Conservation (phyloP, 2,888 invertebrate species). For the Marronus borbonicus region DNA sequence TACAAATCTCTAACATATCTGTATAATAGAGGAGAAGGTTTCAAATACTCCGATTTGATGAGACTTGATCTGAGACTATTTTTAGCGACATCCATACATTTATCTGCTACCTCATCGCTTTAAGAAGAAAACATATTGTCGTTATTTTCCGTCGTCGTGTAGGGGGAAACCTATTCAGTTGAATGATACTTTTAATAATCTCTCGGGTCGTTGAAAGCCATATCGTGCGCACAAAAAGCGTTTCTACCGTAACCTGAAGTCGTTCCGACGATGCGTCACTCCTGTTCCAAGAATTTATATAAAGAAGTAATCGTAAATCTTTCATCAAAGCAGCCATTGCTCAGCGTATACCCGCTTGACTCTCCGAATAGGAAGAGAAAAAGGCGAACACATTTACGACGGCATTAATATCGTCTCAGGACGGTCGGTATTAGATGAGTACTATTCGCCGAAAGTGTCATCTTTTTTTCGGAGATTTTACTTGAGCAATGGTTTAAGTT, state of each 20-base stretch:
- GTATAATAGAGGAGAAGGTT: too few species aligned
- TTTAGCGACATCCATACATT: too few species aligned
- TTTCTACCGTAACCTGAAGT: not conserved
- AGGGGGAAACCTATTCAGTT: conserved; percentile 9
- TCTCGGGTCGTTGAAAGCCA: not conserved
- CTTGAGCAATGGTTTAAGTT: not conserved
- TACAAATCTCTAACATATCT: too few species aligned
- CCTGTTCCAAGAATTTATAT: conserved; percentile 10
- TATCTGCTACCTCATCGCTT: too few species aligned
- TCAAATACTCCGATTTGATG: too few species aligned
- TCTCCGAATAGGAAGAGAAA: conserved; percentile 13
- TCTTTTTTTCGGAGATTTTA: not conserved
- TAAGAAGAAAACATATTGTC: too few species aligned
- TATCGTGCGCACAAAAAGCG: not conserved
- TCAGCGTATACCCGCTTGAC: not conserved
- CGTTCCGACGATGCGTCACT: not conserved
- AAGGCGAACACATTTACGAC: conserved; percentile 27
- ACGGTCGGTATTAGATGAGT: conserved; percentile 2
- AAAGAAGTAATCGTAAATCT: conserved; percentile 15
- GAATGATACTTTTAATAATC: conserved; percentile 31
- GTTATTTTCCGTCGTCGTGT: too few species aligned
- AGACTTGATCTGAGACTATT: too few species aligned
- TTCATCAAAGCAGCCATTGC: not conserved
- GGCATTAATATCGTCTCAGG: conserved; percentile 21
- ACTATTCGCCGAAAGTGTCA: not conserved